phyloP scores from a whole-genome alignment of 1,140 invertebrate species.

The Orchesella cincta region DNA sequence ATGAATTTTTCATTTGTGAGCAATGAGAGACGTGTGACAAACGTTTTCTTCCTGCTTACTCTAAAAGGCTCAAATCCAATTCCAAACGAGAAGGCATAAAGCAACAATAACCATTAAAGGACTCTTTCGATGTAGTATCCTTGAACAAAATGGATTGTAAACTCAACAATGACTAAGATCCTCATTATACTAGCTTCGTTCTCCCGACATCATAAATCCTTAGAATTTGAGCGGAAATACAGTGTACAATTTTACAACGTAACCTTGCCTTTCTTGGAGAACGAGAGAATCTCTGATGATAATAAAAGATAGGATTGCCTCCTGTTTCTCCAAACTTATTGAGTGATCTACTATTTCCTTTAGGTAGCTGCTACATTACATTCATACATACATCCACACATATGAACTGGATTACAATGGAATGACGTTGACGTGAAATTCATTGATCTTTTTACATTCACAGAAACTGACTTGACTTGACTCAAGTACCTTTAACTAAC shows the following conservation, averaged over 20 bases:
- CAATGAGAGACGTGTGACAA: constrained; percentile 11
- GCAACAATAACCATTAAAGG: neutral
- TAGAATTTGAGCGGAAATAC: constrained; percentile 19
- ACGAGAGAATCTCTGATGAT: too few species aligned
- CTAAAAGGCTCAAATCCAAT: too few species aligned
- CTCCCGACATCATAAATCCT: constrained; percentile 27
- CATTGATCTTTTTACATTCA: constrained; percentile 9
- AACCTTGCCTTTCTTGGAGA: constrained; percentile 6
- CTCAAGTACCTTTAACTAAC: constrained; percentile 1
- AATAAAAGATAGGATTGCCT: too few species aligned
- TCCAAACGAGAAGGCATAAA: neutral
- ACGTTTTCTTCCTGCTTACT: constrained; percentile 8
- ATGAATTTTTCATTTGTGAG: neutral
- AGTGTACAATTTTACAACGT: constrained; percentile 15
- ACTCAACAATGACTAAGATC: neutral
- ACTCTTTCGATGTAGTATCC: neutral
- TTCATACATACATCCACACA: too few species aligned
- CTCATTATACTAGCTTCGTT: neutral
- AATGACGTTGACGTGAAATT: neutral
- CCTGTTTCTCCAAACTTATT: too few species aligned
- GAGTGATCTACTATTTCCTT: neutral
- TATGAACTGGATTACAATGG: neutral
- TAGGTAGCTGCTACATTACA: too few species aligned
- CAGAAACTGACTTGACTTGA: neutral
- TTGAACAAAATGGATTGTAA: constrained; percentile 18